Evolutionary conservation across 2,797 vertebrate genomes (phyloP), one percentile per base, ranked within the genome.

Genomic region (Loris lydekkerianus): DNA sequence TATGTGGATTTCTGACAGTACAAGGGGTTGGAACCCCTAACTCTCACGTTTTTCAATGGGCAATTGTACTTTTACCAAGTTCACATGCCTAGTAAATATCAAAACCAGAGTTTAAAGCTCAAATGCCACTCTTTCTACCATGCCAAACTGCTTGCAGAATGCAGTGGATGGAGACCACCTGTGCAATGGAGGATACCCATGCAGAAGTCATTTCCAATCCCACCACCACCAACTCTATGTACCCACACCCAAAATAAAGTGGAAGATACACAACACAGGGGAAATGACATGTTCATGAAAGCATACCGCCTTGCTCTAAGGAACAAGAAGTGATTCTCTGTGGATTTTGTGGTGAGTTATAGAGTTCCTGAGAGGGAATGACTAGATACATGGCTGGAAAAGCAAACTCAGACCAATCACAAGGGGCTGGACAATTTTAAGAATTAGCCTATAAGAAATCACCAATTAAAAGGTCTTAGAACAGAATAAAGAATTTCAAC

Each of bases 271-370:
- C 29, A 87, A 37, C 69, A n/a, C 27, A 31, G n/a, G 34, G 53
- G 58, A 94, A 97, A 88, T 60, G n/a, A 78, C 81, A 31, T 21
- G 27, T 40, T 2, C 60, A 91, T 10, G 15, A 92, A 93, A 91
- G 87, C 31, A 31, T 3, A 43, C 0, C 60, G 56, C 61, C 69
- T 77, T 92, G 60, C 61, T 80, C 63, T 61, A 49, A 96, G 58
- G 77, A 95, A 93, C 63, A 93, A 93, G 97, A 95, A 92, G 69
- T 86, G 86, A 77, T 60, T 96, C 92, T 84, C 3, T 40, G 67
- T 40, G 60, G 84, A 86, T 49, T 84, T 21, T 83, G 63, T 80
- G 75, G 31, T 73, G 20, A 93, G 81, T 86, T 40, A 84, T 5
- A 86, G 77, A 81, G 65, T 86, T 72, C 70, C 61, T 81, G 15